Percentiles rank a stretch among this genome's conserved stretches.
Evolutionary conservation across 1,140 invertebrate species (phyloP).

Genomic region (Papilio machaon): DNA sequence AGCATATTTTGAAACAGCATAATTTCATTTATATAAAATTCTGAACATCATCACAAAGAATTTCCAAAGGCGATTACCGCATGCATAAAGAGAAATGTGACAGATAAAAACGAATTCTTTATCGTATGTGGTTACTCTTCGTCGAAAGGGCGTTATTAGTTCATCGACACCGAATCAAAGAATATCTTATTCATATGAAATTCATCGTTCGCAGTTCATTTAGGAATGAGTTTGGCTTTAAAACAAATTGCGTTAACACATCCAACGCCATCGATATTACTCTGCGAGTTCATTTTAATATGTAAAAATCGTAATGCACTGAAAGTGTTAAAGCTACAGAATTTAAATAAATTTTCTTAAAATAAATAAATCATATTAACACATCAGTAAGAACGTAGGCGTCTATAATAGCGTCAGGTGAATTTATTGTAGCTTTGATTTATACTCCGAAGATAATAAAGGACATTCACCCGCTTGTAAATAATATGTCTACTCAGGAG

Average conservation of each 20-base stretch:
- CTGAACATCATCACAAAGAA: constrained; percentile 15
- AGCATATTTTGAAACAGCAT: no score
- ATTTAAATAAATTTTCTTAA: background rate
- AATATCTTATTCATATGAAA: constrained; percentile 17
- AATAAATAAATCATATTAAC: background rate
- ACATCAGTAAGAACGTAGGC: constrained; percentile 5
- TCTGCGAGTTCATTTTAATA: no score
- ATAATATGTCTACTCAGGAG: background rate
- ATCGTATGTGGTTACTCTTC: constrained; percentile 3
- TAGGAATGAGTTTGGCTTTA: background rate
- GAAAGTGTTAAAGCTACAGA: background rate
- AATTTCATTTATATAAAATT: background rate
- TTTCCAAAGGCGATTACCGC: constrained; percentile 24
- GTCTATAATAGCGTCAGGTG: constrained; percentile 2
- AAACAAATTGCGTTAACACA: background rate
- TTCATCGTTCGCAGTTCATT: constrained; percentile 6
- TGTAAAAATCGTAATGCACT: background rate
- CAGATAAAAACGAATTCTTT: background rate
- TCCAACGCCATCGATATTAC: background rate
- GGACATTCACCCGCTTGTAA: background rate
- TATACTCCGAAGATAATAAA: background rate
- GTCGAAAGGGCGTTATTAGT: constrained; percentile 20
- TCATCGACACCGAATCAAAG: constrained; percentile 3
- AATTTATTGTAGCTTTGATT: background rate
- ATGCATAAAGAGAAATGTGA: constrained; percentile 17